These are phyloP conservation scores for Aporrectodea caliginosa DNA, from an alignment of 1,140 invertebrate genomes.

Conservation along the genomic window DNA sequence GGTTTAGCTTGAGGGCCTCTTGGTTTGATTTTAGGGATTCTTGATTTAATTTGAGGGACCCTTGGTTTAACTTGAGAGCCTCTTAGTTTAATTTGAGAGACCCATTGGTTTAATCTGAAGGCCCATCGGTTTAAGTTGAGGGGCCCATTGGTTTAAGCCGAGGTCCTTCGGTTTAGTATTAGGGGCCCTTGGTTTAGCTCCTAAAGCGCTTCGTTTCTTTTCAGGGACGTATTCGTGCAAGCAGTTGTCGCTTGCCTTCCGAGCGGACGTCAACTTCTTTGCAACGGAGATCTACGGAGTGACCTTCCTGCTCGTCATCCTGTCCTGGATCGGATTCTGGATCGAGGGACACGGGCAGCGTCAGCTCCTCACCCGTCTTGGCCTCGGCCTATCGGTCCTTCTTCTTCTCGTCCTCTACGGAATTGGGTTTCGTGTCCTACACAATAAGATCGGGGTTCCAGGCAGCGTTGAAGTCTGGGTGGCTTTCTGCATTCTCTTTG, in stretches of 20 bases:
- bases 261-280: background rate
- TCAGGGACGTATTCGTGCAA: background rate
- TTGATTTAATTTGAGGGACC: too few relatives aligned
- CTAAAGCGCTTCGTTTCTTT: too few relatives aligned
- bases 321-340: constrained; percentile 1
- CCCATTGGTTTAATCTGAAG: too few relatives aligned
- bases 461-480: background rate
- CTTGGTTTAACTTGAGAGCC: too few relatives aligned
- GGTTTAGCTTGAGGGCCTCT: too few relatives aligned
- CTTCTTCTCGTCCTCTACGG: background rate
- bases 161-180: too few relatives aligned
- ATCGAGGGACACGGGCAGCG: background rate
- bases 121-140: too few relatives aligned
- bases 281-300: background rate
- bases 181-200: too few relatives aligned
- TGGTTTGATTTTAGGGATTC: too few relatives aligned
- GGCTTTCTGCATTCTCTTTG: background rate
- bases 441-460: background rate
- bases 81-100: too few relatives aligned
- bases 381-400: background rate
- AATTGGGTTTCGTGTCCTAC: background rate
- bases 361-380: background rate
- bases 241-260: background rate
- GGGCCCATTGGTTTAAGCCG: too few relatives aligned
- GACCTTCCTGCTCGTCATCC: background rate